Percentiles rank a stretch among this genome's conserved stretches.
These are phyloP conservation scores for Aythya baeri DNA, from an alignment of 2,113 vertebrate species.

Conservation along the genomic window DNA sequence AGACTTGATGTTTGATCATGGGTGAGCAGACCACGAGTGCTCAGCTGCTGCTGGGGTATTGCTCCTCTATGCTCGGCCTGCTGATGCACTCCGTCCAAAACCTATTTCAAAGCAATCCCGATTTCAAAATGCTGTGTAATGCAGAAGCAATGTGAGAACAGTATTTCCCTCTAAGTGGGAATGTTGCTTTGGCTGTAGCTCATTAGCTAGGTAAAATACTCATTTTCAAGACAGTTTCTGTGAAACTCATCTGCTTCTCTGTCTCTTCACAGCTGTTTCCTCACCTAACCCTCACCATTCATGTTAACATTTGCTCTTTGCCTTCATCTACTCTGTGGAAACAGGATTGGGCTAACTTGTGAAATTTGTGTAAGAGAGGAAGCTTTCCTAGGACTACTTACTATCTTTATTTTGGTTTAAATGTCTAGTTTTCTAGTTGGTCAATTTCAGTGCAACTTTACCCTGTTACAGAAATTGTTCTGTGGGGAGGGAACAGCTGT, in stretches of 20 bases:
- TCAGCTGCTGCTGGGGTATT: neutral
- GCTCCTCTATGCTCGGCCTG: neutral
- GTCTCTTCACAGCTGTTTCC: neutral
- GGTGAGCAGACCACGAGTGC: neutral
- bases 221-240: rapidly evolving
- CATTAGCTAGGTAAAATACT: neutral
- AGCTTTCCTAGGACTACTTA: neutral
- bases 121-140: neutral
- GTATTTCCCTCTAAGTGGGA: neutral
- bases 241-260: neutral
- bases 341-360: too few relatives aligned
- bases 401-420: neutral
- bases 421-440: neutral
- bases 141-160: neutral
- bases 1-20: neutral
- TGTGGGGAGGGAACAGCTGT: rapidly evolving
- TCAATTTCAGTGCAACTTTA: neutral
- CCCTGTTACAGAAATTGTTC: neutral
- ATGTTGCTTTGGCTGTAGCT: neutral
- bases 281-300: neutral
- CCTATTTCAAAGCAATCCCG: neutral
- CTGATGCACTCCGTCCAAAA: too few relatives aligned
- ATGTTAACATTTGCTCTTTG: neutral
- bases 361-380: neutral
- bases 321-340: neutral